Conservation (phyloP, 2,888 invertebrate genomes). For the Pocota personata region DNA sequence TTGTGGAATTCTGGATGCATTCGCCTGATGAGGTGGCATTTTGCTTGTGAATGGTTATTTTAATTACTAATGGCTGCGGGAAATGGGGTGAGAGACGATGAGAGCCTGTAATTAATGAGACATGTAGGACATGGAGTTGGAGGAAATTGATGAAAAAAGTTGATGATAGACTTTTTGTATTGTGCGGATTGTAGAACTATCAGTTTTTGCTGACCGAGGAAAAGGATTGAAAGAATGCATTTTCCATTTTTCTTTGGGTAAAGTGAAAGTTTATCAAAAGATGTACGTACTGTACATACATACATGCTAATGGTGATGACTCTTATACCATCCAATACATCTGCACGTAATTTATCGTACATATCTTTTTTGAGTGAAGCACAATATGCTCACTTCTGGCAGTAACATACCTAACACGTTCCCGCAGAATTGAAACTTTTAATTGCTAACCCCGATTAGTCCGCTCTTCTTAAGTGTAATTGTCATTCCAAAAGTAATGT, state of each 20-base stretch:
- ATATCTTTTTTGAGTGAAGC: no score
- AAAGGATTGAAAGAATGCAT: no score
- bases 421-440: neutral
- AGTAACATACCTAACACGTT: no score
- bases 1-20: conserved; percentile 64
- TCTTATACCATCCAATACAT: no score
- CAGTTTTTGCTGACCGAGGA: neutral
- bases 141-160: neutral
- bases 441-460: no score
- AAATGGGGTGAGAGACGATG: neutral
- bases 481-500: conserved; percentile 27
- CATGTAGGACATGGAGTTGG: conserved; percentile 7
- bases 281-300: no score
- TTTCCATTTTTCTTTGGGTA: no score
- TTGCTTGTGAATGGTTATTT: conserved; percentile 60
- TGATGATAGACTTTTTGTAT: neutral
- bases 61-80: conserved; percentile 54
- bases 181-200: neutral
- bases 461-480: no score
- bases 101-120: conserved; percentile 7
- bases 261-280: no score
- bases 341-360: no score
- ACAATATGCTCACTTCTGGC: no score
- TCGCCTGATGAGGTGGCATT: conserved; percentile 64
- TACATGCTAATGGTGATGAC: no score